phyloP scores from a whole-genome alignment of 1,140 invertebrate species.

The Medauroidea extradentata region DNA sequence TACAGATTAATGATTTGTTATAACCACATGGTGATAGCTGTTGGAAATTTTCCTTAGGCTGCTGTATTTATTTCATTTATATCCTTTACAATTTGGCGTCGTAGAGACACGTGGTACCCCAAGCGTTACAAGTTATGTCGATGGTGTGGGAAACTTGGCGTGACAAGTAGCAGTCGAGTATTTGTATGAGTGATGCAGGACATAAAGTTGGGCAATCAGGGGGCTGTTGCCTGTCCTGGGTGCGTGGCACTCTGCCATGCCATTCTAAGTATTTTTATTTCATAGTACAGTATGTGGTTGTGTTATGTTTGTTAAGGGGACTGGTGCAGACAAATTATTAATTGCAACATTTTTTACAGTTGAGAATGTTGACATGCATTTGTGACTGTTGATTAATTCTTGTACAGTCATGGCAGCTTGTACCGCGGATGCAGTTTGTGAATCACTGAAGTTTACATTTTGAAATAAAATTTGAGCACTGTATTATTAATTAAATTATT shows the following conservation, averaged over 20 bases:
- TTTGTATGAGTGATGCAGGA: background rate
- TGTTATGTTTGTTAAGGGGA: background rate
- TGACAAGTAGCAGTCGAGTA: too few species aligned
- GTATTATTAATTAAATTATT: too few species aligned
- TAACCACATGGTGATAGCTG: too few species aligned
- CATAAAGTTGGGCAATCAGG: slow-evolving; percentile 8
- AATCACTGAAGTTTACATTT: too few species aligned
- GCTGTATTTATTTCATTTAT: background rate
- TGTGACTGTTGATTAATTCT: background rate
- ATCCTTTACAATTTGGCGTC: background rate
- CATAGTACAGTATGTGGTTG: background rate
- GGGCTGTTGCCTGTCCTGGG: slow-evolving; percentile 11
- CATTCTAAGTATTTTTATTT: background rate
- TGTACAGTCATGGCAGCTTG: too few species aligned
- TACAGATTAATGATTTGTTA: too few species aligned
- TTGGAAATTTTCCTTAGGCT: background rate
- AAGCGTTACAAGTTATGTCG: background rate
- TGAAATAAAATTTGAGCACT: too few species aligned
- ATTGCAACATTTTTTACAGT: background rate
- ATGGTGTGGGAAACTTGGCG: background rate
- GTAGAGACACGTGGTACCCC: slow-evolving; percentile 5
- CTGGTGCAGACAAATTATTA: background rate
- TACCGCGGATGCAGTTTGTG: too few species aligned
- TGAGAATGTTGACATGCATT: slow-evolving; percentile 6
- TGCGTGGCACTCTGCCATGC: background rate